Evolutionary conservation across 2,113 vertebrate genomes (phyloP).

Genomic region (Xiphophorus hellerii): DNA sequence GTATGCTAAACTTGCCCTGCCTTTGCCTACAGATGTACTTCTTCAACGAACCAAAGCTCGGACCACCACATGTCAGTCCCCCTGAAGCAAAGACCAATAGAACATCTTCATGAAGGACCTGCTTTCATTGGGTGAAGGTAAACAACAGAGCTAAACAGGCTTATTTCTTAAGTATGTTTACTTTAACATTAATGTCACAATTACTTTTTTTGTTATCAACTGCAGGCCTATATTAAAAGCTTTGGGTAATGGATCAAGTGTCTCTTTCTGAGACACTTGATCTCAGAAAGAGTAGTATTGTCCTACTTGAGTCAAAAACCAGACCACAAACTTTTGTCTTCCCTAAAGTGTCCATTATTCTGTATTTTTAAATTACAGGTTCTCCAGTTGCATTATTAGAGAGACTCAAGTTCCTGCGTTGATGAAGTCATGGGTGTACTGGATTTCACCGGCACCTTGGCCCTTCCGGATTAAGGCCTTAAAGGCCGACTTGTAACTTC

Average conservation of each 20-base stretch:
- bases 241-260: neutral
- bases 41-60: conserved; percentile 83
- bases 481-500: conserved; percentile 22
- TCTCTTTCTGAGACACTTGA: conserved; percentile 30
- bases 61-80: conserved; percentile 8
- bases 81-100: conserved; percentile 37
- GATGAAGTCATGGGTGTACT: conserved; percentile 68
- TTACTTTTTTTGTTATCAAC: neutral
- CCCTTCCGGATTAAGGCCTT: conserved; percentile 42
- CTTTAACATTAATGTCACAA: neutral
- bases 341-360: conserved; percentile 61
- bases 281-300: too few relatives aligned
- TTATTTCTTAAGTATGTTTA: neutral
- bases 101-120: conserved; percentile 54
- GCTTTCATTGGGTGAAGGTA: conserved; percentile 55
- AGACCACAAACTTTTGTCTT: conserved; percentile 69
- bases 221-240: neutral
- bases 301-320: conserved; percentile 34
- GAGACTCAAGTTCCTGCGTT: conserved; percentile 71
- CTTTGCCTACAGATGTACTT: conserved; percentile 84
- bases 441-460: conserved; percentile 66
- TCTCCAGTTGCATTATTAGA: conserved; percentile 79
- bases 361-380: conserved; percentile 65
- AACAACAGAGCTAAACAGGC: conserved; percentile 7
- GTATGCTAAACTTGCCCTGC: neutral